Percentiles rank a stretch among this genome's conserved stretches.
Evolutionary conservation across 2,113 vertebrate genomes (phyloP).

Genomic region (Varanus salvator): DNA sequence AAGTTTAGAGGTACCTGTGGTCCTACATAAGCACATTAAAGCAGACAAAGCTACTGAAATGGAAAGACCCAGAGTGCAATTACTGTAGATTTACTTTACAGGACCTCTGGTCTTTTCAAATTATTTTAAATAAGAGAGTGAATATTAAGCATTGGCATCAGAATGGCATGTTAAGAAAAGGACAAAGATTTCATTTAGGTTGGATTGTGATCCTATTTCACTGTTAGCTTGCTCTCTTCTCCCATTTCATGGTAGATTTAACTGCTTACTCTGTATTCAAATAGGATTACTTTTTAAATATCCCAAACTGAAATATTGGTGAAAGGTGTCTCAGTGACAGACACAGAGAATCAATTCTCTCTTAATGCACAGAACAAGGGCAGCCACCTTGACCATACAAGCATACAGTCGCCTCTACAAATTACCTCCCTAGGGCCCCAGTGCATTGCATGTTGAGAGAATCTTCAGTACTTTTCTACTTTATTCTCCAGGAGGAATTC

Average conservation of each 20-base stretch:
- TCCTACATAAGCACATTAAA: conserved; percentile 2
- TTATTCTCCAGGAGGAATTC: background rate
- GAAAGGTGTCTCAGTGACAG: conserved; percentile 10
- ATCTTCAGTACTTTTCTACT: background rate
- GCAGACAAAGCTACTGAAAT: background rate
- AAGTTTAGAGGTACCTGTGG: background rate
- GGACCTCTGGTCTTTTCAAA: conserved; percentile 19
- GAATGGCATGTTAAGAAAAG: background rate
- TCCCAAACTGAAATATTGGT: conserved; percentile 1
- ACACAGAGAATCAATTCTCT: conserved; percentile 10
- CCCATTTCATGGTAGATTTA: conserved; percentile 28
- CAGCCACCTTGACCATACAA: background rate
- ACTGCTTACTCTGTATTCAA: conserved; percentile 13
- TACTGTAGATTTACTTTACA: conserved; percentile 15
- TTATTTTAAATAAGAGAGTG: conserved; percentile 5
- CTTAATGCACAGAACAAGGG: background rate
- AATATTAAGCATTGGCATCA: conserved; percentile 11
- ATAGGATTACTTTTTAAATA: conserved; percentile 11
- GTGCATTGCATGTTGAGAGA: background rate
- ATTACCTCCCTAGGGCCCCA: background rate
- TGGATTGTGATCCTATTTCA: conserved; percentile 15
- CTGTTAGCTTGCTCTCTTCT: background rate
- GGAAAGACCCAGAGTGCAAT: background rate
- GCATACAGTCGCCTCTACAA: background rate
- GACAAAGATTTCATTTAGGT: conserved; percentile 12